Percentiles rank a stretch among this genome's conserved stretches.
These are phyloP conservation scores for Cephus rjabovi DNA, from an alignment of 2,888 invertebrate genomes.

Conservation along the genomic window DNA sequence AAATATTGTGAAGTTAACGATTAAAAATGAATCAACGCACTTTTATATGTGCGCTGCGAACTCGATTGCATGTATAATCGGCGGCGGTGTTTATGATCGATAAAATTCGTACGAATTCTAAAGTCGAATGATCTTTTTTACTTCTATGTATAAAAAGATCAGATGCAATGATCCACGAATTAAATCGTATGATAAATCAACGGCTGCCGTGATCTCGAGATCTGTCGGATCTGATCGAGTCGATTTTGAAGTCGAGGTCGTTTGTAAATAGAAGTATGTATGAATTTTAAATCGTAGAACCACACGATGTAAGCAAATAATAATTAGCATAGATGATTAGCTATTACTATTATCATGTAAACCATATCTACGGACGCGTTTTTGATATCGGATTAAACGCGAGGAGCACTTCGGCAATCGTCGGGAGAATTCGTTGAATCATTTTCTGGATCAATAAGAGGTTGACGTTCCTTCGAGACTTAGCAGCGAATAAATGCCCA, in stretches of 20 bases:
- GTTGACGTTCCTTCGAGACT: background rate
- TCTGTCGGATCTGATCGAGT: background rate
- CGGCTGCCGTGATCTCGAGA: background rate
- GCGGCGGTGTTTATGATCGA: background rate
- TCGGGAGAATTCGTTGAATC: background rate
- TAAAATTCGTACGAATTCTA: background rate
- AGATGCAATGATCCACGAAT: background rate
- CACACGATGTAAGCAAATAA: constrained; percentile 39
- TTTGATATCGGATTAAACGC: constrained; percentile 1
- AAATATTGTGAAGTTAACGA: background rate
- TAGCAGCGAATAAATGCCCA: background rate
- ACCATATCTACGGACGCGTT: constrained; percentile 51
- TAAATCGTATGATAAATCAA: background rate
- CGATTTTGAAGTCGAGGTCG: constrained; percentile 13
- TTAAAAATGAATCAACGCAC: background rate
- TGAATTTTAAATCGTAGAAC: constrained; percentile 42
- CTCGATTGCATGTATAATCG: background rate
- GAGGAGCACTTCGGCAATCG: background rate
- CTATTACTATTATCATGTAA: constrained; percentile 46
- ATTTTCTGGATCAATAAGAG: background rate
- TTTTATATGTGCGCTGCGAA: background rate
- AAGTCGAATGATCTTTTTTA: background rate
- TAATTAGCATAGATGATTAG: constrained; percentile 48
- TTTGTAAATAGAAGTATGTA: constrained; percentile 29
- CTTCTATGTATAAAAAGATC: background rate